Percentiles rank a stretch among this genome's conserved stretches.
Evolutionary conservation across 2,888 invertebrate species (phyloP).

Genomic region (Steinernema carpocapsae): DNA sequence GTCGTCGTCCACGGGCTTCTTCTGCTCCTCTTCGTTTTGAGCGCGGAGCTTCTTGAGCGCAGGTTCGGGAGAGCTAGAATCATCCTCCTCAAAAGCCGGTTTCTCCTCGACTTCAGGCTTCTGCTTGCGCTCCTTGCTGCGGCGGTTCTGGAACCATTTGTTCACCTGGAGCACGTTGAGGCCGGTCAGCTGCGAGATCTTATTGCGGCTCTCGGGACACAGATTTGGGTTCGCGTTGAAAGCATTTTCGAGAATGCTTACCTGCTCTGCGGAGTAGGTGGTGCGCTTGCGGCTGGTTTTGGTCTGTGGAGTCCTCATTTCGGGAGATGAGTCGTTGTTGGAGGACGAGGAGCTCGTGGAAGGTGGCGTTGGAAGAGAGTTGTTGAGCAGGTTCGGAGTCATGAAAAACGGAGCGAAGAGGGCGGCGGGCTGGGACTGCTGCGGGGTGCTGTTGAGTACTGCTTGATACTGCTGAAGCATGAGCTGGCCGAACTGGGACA

Average conservation of each 20-base stretch:
- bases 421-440: background rate
- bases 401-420: background rate
- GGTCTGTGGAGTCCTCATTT: background rate
- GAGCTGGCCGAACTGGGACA: background rate
- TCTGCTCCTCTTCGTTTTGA: background rate
- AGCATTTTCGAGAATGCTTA: background rate
- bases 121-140: slow-evolving; percentile 1
- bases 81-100: too few species aligned
- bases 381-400: background rate
- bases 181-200: background rate
- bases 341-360: background rate
- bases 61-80: too few species aligned
- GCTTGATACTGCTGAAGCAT: too few species aligned
- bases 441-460: background rate
- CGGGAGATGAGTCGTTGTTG: too few species aligned
- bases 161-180: slow-evolving; percentile 1
- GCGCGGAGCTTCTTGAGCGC: too few species aligned
- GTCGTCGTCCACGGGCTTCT: background rate
- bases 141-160: slow-evolving; percentile 16
- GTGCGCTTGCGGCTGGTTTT: background rate
- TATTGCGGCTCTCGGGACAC: background rate
- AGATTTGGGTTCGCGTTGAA: background rate
- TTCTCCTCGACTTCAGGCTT: background rate
- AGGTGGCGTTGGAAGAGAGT: background rate
- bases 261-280: background rate